A percentile compares a stretch with the other conserved stretches of the same genome.
Evolutionary conservation across 2,797 vertebrate genomes (phyloP).

Genomic region (Bovichtus diacanthus): DNA sequence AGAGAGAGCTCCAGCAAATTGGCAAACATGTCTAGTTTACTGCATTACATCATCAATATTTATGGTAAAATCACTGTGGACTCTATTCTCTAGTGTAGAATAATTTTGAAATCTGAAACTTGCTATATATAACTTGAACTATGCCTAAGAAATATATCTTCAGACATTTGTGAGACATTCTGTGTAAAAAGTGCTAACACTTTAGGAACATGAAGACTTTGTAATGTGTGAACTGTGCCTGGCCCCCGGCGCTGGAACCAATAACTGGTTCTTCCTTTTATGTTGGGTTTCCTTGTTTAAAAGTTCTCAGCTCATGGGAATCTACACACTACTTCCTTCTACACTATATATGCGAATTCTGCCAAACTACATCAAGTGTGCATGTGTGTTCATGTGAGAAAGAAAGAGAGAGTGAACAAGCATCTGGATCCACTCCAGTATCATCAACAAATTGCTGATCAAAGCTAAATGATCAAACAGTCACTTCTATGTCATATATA

Average conservation of each 20-base stretch:
- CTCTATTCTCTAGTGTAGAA: background rate
- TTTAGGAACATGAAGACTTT: slow-evolving; percentile 37
- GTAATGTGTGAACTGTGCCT: slow-evolving; percentile 14
- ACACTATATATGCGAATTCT: slow-evolving; percentile 32
- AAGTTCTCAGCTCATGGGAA: slow-evolving; percentile 42
- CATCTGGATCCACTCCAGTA: slow-evolving; percentile 66
- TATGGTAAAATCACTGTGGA: background rate
- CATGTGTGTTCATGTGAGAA: slow-evolving; percentile 12
- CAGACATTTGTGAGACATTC: slow-evolving; percentile 9
- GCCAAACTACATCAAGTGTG: slow-evolving; percentile 29
- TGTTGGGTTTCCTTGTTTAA: slow-evolving; percentile 38
- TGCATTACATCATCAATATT: background rate
- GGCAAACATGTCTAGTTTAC: background rate
- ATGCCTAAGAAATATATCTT: slow-evolving; percentile 5
- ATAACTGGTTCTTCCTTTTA: slow-evolving; percentile 48
- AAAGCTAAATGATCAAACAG: slow-evolving; percentile 58
- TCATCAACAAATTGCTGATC: slow-evolving; percentile 64
- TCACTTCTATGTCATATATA: slow-evolving; percentile 27
- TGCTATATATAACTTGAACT: background rate
- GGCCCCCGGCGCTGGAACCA: slow-evolving; percentile 46
- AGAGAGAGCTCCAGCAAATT: background rate
- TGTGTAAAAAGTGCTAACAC: slow-evolving; percentile 42
- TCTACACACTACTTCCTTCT: slow-evolving; percentile 17
- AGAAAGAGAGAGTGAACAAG: slow-evolving; percentile 9
- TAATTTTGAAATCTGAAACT: background rate